Evolutionary conservation across 2,888 invertebrate species (phyloP), one percentile per base, ranked within the genome.

Genomic region (Muscina levida): DNA sequence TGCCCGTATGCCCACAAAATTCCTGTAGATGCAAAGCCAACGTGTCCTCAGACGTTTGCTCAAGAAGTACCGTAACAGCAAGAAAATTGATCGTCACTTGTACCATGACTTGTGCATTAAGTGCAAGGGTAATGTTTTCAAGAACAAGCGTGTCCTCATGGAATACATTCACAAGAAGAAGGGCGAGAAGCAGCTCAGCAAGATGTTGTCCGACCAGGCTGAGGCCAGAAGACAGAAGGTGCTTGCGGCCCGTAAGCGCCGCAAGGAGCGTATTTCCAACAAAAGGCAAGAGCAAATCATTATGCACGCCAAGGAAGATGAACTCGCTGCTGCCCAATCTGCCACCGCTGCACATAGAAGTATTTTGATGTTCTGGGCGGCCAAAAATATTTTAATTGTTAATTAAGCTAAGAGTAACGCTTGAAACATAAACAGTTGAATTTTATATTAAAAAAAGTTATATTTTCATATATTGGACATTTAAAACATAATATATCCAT

Each of bases 121-220:
- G 92, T 97, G 97, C 86, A 99, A 99, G 94, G 99, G 97, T 94
- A 97, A 97, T 91, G 97, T 96, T 85, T 97, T 97, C 93, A 97
- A 97, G 93, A 99, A 99, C 94, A 99, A 99, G 94, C 95, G 99
- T 90, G 97, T 98, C 48, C 93, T 99, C 76, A 99, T 99, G 98
- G 99, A 99, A 92, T 98, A 97, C 92, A 99, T 99, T 91, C 99
- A 99, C 93, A 99, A 99, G 93, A 98, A 98, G 95, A 99, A 99
- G 95, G 97, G 98, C 66, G 99, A 99, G 92, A 99, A 99, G 91
- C 96, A 97, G 84, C 95, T 99, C 92, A 95, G 97, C 86, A 99
- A 99, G 93, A 97, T 98, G 96, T 92, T 96, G 85, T 92, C 97
- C 86, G 99, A 99, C 91, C 98, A 99, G 91, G 99, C 98, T 31